A percentile compares a stretch with the other conserved stretches of the same genome.
phyloP scores from a whole-genome alignment of 2,888 invertebrate species.

The Ashinkailepas kermadecensis region DNA sequence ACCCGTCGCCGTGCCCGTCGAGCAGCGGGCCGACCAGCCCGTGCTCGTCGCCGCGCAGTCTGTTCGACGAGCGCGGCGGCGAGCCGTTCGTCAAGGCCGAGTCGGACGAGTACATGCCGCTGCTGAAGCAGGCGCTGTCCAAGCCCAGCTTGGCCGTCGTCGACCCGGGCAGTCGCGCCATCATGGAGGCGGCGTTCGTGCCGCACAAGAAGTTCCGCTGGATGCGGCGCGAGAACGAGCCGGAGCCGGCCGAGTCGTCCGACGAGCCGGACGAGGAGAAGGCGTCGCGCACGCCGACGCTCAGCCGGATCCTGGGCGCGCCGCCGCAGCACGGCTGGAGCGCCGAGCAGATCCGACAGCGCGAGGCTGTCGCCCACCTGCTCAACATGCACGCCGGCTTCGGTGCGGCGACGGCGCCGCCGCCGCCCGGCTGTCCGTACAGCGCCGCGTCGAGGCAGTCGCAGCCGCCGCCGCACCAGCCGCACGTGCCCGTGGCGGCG shows the following conservation, averaged over 20 bases:
- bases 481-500: slow-evolving; percentile 25
- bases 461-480: background rate
- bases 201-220: slow-evolving; percentile 87
- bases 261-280: slow-evolving; percentile 31
- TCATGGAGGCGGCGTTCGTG: slow-evolving; percentile 92
- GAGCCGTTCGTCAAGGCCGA: slow-evolving; percentile 38
- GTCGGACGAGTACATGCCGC: slow-evolving; percentile 68
- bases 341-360: slow-evolving; percentile 29
- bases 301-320: slow-evolving; percentile 35
- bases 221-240: slow-evolving; percentile 54
- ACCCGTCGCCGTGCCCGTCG: slow-evolving; percentile 61
- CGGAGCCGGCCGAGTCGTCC: slow-evolving; percentile 30
- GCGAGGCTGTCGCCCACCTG: slow-evolving; percentile 18
- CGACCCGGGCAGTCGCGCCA: slow-evolving; percentile 70
- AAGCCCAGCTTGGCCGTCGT: slow-evolving; percentile 52
- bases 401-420: slow-evolving; percentile 41
- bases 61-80: slow-evolving; percentile 60
- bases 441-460: slow-evolving; percentile 55
- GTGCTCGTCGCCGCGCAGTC: slow-evolving; percentile 74
- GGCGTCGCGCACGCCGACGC: slow-evolving; percentile 40
- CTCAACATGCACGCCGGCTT: slow-evolving; percentile 20
- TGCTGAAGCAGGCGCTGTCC: slow-evolving; percentile 81
- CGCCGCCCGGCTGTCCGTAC: slow-evolving; percentile 80
- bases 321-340: slow-evolving; percentile 28
- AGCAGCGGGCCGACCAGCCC: slow-evolving; percentile 41